Base-by-base conservation (phyloP, 2,888 invertebrate species). In the Ophion obscuratus region DNA sequence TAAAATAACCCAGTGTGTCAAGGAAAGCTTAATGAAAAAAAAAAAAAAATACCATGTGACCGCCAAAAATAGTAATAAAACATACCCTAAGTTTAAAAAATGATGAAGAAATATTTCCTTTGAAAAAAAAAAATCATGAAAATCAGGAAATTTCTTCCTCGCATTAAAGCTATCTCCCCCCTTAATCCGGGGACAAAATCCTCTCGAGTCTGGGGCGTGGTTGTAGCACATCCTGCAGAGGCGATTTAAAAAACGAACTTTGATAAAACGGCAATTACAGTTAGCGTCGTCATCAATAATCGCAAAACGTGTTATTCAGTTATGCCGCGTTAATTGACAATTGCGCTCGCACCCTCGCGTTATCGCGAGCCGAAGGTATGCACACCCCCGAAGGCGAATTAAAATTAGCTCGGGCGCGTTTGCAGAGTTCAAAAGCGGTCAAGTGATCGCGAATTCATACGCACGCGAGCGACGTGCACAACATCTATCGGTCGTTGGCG, bases 341-440 rank as follows among this genome's bases (percentile, higher is more conserved):
- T 36, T 24, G 7, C 24, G 61, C 53, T 79, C 10, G 27, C 14
- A 67, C 36, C 40, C 64, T 31, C 44, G 82, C 31, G 36, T 71
- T 83, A 77, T 83, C 79, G 61, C 61, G 61, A 62, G 68, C 66
- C 62, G 61, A 83, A 81, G 81, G 79, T 76, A 77, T 83, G 81
- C 14, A 40, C 53, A 53, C 53, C 66, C 73, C 83, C 44, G 40
- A 24, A 73, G 85, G 80, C 68, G 53, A 83, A 86, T 83, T 83
- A 76, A 80, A 80, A 86, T 80, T 80, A 86, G 83, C 71, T 83
- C 83, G 27, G 76, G 78, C 40, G 78, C 40, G 85, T 85, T 82
- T 20, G 70, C 73, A 20, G 78, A 81, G 87, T 88, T 88, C 88
- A 88, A 66, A 44, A 44, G 83, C 84, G 86, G 87, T 88, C 88